phyloP scores from a whole-genome alignment of 2,113 vertebrate genomes.

The Xenus cinereus region DNA sequence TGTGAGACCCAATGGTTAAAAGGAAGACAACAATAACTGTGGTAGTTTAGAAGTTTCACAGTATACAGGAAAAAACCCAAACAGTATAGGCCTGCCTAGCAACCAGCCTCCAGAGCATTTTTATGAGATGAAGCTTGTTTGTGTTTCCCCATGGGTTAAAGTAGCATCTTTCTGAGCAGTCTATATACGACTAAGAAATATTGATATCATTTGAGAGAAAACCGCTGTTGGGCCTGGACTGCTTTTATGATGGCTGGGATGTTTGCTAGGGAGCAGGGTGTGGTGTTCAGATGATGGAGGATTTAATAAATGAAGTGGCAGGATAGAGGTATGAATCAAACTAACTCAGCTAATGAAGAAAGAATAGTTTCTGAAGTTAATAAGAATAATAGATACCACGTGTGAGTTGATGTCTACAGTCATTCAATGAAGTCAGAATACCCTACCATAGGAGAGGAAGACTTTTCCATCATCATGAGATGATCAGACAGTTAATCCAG shows the following conservation, averaged over 20 bases:
- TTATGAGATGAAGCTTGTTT: not conserved
- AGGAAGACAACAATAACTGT: not conserved
- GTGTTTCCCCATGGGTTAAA: not conserved
- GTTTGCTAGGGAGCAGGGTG: not conserved
- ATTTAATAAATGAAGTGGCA: not conserved
- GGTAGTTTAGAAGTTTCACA: not conserved
- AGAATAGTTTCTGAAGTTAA: not conserved
- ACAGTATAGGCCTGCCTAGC: not conserved
- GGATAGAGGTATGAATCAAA: not conserved
- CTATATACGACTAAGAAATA: not conserved
- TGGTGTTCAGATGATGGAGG: too few relatives aligned
- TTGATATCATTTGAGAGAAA: not conserved
- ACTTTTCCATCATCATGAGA: not conserved
- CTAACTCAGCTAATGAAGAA: not conserved
- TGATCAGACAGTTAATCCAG: not conserved
- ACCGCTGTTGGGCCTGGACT: not conserved
- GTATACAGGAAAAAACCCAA: not conserved
- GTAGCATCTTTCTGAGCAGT: not conserved
- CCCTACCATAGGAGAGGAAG: not conserved
- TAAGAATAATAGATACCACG: not conserved
- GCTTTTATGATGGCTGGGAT: not conserved
- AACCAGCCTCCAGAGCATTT: not conserved
- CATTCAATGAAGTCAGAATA: not conserved
- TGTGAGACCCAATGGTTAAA: not conserved
- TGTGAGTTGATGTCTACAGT: accelerated